phyloP scores from a whole-genome alignment of 2,113 vertebrate genomes.

The Calyptommatus sinebrachiatus region DNA sequence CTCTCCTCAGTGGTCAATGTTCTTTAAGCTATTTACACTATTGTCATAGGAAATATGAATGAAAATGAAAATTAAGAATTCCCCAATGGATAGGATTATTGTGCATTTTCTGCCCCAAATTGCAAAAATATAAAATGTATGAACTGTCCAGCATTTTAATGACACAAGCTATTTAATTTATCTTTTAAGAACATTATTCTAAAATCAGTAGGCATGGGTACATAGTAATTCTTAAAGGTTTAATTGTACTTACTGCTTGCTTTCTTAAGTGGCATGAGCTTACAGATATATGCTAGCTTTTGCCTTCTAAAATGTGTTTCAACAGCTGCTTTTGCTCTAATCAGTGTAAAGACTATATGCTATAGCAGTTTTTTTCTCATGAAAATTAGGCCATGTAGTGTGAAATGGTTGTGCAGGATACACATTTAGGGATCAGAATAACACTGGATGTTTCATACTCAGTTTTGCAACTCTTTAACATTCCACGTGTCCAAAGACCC shows the following conservation, averaged over 20 bases:
- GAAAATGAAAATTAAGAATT: conserved; percentile 52
- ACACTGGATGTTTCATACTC: conserved; percentile 17
- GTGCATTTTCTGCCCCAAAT: conserved; percentile 25
- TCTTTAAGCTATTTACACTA: conserved; percentile 52
- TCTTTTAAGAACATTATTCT: conserved; percentile 34
- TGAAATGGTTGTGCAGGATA: accelerated
- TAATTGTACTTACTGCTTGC: neutral
- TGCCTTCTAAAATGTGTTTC: conserved; percentile 12
- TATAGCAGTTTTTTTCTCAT: neutral
- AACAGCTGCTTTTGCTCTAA: conserved; percentile 23
- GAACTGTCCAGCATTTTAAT: conserved; percentile 24
- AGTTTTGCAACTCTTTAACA: conserved; percentile 25
- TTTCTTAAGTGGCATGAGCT: conserved; percentile 31
- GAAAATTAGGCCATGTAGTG: neutral
- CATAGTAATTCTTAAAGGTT: conserved; percentile 34
- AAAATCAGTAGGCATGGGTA: neutral
- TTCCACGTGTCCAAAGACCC: conserved; percentile 47
- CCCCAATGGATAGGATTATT: conserved; percentile 33
- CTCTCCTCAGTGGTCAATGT: too few species aligned
- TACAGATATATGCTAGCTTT: conserved; percentile 23
- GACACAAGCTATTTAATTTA: conserved; percentile 27
- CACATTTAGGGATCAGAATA: neutral
- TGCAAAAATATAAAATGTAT: neutral
- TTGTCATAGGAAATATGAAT: conserved; percentile 38
- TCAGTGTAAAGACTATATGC: conserved; percentile 2